Evolutionary conservation across 2,113 vertebrate genomes (phyloP), one percentile per base, ranked within the genome.

Genomic region (Hyla sarda): DNA sequence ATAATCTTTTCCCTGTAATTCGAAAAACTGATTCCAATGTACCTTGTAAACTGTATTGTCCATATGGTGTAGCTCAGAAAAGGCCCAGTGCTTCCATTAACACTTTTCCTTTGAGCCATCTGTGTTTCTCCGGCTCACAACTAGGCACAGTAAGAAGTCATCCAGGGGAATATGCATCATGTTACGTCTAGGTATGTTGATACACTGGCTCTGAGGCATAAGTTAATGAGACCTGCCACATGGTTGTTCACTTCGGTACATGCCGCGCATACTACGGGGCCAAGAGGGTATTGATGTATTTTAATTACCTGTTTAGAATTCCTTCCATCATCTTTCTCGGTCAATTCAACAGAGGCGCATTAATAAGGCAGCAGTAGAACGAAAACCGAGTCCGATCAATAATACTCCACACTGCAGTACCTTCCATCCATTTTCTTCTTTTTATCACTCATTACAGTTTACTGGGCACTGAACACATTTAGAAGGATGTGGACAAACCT

Each of bases 151-250:
- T 81, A 62, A 60, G 54, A 25, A 41, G 32, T 23, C 54, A 25
- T 58, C 34, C 52, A 60, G 32, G 32, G 62, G 69, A 75, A 75
- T 10, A 25, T 34, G 52, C 13, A 56, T 83, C n/a, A 84, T 21
- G 52, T 23, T 56, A 58, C 0, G 52, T 60, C 52, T 84, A 30
- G 69, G 82, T 41, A 21, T 56, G 14, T 30, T 28, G 25, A 58
- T 75, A 74, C n/a, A 14, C 23, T 62, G 25, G 71, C 82, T 67
- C 23, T 13, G 52, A 67, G 73, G 76, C 76, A 58, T 34, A 30
- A 71, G 62, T 81, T 86, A 85, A 79, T 79, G 84, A 85, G 84
- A 37, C 84, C 47, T 34, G 28, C 60, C 41, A 47, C 37, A 60
- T 56, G 7, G 21, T 52, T 54, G 47, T 54, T 69, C 32, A 78